Base-by-base conservation (phyloP, 1,140 invertebrate genomes). In the Hyphantria cunea region DNA sequence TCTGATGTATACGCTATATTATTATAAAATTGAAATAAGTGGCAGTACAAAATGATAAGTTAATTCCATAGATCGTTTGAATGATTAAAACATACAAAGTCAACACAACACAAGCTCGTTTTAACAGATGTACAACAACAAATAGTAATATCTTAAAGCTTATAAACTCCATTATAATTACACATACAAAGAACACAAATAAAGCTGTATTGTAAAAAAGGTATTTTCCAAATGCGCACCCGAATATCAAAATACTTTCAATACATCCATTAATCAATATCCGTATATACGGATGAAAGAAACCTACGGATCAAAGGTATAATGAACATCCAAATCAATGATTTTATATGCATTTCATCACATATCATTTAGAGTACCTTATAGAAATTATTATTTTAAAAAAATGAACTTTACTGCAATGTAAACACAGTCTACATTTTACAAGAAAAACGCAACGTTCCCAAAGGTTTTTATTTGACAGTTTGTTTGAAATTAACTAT, bases 301-400 rank as follows among this genome's bases (percentile, higher is more conserved):
- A 37, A 2, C 8, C 8, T 70, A 68, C 64, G 63, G 69, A 76
- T 76, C 74, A 76, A 79, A 75, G 69, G 68, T 59, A 54, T 51
- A 69, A 7, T 11, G 11, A 51, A 68, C 72, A 68, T 70, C 71
- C 65, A 76, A 84, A 84, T 70, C 81, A 84, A 84, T 81, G 78
- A 82, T 25, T 25, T 25, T 25, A 25, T 25, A 25, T 25, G 17
- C 17, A 25, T 25, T 25, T 25, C 17, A 25, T 25, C 17, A 25
- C 17, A 25, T 1, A 25, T 3, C 31, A 17, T 55, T 47, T 55
- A 14, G 34, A 47, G 34, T 34, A 15, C 42, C 3, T n/a, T 47
- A 33, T 15, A 11, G 54, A 58, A 67, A 72, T 50, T 48, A 39
- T 47, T 31, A 11, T 33, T 13, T 12, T 60, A 3, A 73, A 56